Base-by-base conservation (phyloP, 2,888 invertebrate species). In the Glaucopsyche alexis region DNA sequence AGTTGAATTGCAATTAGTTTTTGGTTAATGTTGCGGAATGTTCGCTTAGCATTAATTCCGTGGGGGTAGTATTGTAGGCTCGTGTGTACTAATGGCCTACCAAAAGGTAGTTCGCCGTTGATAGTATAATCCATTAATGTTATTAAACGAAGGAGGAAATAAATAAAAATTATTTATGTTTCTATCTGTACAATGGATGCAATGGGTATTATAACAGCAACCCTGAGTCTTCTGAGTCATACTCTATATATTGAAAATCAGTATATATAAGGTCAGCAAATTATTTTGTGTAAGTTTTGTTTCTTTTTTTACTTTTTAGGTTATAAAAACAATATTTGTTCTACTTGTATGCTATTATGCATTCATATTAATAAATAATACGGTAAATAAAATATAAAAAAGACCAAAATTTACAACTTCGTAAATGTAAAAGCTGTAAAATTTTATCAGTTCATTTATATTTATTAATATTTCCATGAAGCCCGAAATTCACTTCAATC, bases 1-100 rank as follows among this genome's bases (percentile, higher is more conserved):
- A 90, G 87, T 89, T 89, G 83, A 84, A 85, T 86, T 85, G 86
- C 88, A 89, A 90, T 90, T 88, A 89, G 84, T 85, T 88, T 85
- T 83, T 84, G 80, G 74, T 80, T 75, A 78, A 78, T 72, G 78
- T 69, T 72, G 73, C 73, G 75, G 72, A 71, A 45, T 73, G 66
- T 73, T 72, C 55, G 74, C 70, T 76, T 73, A 52, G 73, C 72
- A 74, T 77, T 76, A 77, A 78, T 75, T 75, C 71, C 74, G 74
- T 72, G 66, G 73, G 38, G 38, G 72, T 73, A 70, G 72, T 70
- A 60, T 38, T 70, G 47, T 49, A 66, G n/a, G 71, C 55, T 38
- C 49, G 73, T 72, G 70, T 74, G 74, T 73, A 60, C 71, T 72
- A 50, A 47, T 74, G 50, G 64, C 69, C 29, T 38, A 60, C 60